These are phyloP conservation scores for Dolichoris vasculosae DNA, from an alignment of 1,140 invertebrate genomes.

Conservation along the genomic window DNA sequence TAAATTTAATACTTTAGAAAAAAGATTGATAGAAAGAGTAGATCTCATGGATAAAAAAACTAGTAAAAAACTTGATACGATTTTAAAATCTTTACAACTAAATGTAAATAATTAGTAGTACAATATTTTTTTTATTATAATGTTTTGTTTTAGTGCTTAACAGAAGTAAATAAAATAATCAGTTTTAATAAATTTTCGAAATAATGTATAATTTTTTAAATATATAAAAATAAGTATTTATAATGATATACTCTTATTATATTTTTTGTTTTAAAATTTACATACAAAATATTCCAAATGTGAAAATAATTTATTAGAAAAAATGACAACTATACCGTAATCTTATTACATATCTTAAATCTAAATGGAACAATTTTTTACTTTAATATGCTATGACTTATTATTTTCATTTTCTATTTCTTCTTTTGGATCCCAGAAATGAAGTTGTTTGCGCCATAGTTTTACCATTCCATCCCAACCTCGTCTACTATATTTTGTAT, in stretches of 20 bases:
- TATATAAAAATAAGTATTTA: conserved; percentile 46
- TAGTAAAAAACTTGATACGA: conserved; percentile 67
- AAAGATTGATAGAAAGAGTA: conserved; percentile 63
- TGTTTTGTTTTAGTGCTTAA: background rate
- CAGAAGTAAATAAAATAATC: background rate
- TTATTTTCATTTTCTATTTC: conserved; percentile 10
- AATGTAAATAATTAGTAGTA: conserved; percentile 21
- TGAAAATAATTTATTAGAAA: conserved; percentile 48
- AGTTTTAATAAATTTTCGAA: conserved; percentile 28
- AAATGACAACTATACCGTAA: conserved; percentile 18
- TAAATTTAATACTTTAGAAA: conserved; percentile 68
- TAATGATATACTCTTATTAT: conserved; percentile 1
- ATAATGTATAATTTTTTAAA: conserved; percentile 35
- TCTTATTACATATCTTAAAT: conserved; percentile 30
- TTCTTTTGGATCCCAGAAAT: conserved; percentile 83
- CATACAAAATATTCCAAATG: conserved; percentile 36
- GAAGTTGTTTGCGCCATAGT: conserved; percentile 89
- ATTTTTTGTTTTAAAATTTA: conserved; percentile 20
- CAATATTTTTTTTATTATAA: conserved; percentile 24
- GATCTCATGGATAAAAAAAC: conserved; percentile 62
- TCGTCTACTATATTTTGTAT: conserved; percentile 89
- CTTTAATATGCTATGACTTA: conserved; percentile 44
- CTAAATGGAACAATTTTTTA: conserved; percentile 19
- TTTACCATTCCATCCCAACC: conserved; percentile 92
- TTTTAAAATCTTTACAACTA: conserved; percentile 57